phyloP scores from a whole-genome alignment of 1,140 invertebrate species.

The Phymastichus coffea region DNA sequence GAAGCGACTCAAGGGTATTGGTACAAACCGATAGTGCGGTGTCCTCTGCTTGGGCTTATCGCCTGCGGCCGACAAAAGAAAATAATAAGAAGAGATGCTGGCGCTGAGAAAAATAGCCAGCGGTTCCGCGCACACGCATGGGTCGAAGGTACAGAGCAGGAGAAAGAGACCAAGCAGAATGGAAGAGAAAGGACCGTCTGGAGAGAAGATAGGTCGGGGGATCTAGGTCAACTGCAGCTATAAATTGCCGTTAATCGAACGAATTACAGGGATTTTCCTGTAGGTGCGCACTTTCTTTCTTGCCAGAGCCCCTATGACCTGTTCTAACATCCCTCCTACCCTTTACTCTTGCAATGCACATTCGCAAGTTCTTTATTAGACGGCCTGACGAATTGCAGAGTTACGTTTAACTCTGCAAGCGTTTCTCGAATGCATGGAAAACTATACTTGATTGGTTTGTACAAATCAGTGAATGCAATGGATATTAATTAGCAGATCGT shows the following conservation, averaged over 20 bases:
- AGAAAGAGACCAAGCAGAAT: slow-evolving; percentile 1
- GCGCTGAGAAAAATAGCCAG: neutral
- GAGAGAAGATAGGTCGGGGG: slow-evolving; percentile 2
- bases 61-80: neutral
- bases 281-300: slow-evolving; percentile 1
- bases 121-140: neutral
- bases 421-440: too few relatives aligned
- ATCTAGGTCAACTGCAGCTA: slow-evolving; percentile 28
- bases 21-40: too few relatives aligned
- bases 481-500: too few relatives aligned
- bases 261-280: slow-evolving; percentile 29
- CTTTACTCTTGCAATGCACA: neutral
- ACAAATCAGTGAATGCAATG: too few relatives aligned
- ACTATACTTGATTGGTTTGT: too few relatives aligned
- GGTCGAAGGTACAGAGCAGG: neutral
- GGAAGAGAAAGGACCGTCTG: neutral
- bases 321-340: too few relatives aligned
- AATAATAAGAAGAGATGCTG: neutral
- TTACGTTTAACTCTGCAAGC: too few relatives aligned
- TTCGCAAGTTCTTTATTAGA: too few relatives aligned
- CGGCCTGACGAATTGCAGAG: too few relatives aligned
- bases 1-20: too few relatives aligned
- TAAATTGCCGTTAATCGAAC: slow-evolving; percentile 31
- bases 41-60: neutral
- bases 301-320: too few relatives aligned